Evolutionary conservation across 2,888 invertebrate species (phyloP).

Genomic region (Drosophila koepferae): DNA sequence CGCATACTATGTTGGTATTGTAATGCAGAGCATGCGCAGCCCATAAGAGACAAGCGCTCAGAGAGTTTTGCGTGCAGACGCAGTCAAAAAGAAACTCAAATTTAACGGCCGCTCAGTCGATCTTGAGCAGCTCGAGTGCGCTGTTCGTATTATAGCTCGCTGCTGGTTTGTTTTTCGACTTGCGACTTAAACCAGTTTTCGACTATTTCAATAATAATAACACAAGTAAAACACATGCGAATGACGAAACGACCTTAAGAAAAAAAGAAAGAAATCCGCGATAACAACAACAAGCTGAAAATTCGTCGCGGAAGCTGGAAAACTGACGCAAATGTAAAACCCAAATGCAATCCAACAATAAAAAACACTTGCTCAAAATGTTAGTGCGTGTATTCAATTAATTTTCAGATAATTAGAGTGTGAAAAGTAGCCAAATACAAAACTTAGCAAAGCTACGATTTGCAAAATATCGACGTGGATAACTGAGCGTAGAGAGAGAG

Average conservation of each 20-base stretch:
- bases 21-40: slow-evolving; percentile 58
- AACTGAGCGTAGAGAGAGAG: background rate
- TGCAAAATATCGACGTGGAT: slow-evolving; percentile 33
- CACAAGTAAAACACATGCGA: slow-evolving; percentile 55
- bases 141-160: slow-evolving; percentile 37
- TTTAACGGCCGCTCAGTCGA: slow-evolving; percentile 49
- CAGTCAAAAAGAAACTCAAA: slow-evolving; percentile 27
- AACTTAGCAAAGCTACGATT: slow-evolving; percentile 12
- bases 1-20: slow-evolving; percentile 25
- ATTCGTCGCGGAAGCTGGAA: slow-evolving; percentile 22
- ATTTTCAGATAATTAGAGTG: slow-evolving; percentile 17
- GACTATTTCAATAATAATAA: slow-evolving; percentile 49
- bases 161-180: slow-evolving; percentile 31
- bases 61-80: slow-evolving; percentile 40
- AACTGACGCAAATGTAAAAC: slow-evolving; percentile 6
- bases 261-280: slow-evolving; percentile 28
- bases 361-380: slow-evolving; percentile 12
- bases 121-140: slow-evolving; percentile 44
- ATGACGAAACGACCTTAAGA: slow-evolving; percentile 73
- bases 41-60: slow-evolving; percentile 8
- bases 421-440: slow-evolving; percentile 7
- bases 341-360: background rate
- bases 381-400: slow-evolving; percentile 9
- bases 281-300: slow-evolving; percentile 20
- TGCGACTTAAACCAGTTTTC: slow-evolving; percentile 68